Evolutionary conservation across 2,797 vertebrate species (phyloP), one percentile per base, ranked within the genome.

Genomic region (Fundulus diaphanus): DNA sequence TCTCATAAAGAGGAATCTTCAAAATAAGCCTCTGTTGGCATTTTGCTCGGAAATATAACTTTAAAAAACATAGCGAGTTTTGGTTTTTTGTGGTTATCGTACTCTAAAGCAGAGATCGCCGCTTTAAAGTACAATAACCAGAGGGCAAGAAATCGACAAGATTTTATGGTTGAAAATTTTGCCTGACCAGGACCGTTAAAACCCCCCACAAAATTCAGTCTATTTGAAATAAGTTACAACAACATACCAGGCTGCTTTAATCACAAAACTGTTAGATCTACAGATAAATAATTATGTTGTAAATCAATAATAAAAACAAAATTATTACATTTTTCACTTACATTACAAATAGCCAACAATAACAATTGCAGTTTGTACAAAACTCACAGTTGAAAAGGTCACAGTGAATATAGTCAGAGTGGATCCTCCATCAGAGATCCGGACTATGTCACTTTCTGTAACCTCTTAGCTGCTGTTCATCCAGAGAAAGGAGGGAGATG

Each of bases 401-500:
- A 85, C 86, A 35, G 0, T 74, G 2, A 79, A 0, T 72, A 95
- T 82, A 27, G 77, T 77, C 22, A 95, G 89, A 73, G 27, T 77
- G 66, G 73, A 31, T 74, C 59, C 67, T 68, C 61, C 54, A 27
- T 80, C 82, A 33, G 67, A 82, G 70, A 94, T 51, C 33, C 82
- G 76, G 72, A 90, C 80, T 49, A n/a, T n/a, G n/a, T n/a, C n/a
- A n/a, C n/a, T n/a, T n/a, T n/a, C n/a, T 63, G 70, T 90, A 27
- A 95, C 69, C 65, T 40, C 93, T n/a, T n/a, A n/a, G n/a, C n/a
- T n/a, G n/a, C n/a, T n/a, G n/a, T n/a, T n/a, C n/a, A n/a, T n/a
- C n/a, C 94, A 95, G 44, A 73, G 77, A 79, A 87, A 92, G 13
- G 82, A 81, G 7, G 72, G 56, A 1, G 81, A 73, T 8, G 91